Conservation (phyloP, 2,113 vertebrate species). For the human (Homo sapiens) region GRCh38 chr12:129647001-129647500, state of each 20-base stretch:
- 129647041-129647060: no score
- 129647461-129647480: background rate
- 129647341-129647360: background rate
- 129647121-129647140: background rate
- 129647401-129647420: background rate
- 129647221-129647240: background rate
- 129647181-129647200: background rate
- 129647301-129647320: no score
- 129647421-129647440: background rate
- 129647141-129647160: background rate
- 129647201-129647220: background rate
- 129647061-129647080: no score
- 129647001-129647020: no score
- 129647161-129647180: background rate
- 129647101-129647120: background rate
- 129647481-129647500: background rate
- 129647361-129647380: background rate
- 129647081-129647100: no score
- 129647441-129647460: background rate
- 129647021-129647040: no score
- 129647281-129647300: background rate
- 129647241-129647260: background rate
- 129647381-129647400: background rate
- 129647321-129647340: fast-evolving
- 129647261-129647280: background rate